A percentile compares a stretch with the other conserved stretches of the same genome.
These are phyloP conservation scores for Turdus rufiventris DNA, from an alignment of 2,113 vertebrate genomes.

Conservation along the genomic window DNA sequence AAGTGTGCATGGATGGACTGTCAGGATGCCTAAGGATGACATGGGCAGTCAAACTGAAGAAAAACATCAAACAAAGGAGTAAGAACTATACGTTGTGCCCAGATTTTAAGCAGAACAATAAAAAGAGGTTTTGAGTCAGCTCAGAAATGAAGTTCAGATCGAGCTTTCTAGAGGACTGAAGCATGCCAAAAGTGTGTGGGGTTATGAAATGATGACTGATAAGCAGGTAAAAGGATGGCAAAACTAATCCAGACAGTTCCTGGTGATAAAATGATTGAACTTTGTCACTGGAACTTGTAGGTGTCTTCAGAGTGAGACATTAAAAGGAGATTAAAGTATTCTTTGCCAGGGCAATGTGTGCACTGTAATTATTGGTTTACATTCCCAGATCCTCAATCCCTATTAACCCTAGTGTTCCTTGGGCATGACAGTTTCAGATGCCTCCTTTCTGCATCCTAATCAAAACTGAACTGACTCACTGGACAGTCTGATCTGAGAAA, in stretches of 20 bases:
- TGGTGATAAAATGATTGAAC: background rate
- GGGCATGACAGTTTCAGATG: background rate
- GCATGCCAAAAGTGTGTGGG: fast-evolving
- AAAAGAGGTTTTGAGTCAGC: background rate
- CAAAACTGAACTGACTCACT: background rate
- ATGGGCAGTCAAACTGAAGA: background rate
- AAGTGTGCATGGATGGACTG: background rate
- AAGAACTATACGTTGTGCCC: background rate
- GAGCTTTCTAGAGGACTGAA: background rate
- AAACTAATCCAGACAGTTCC: background rate
- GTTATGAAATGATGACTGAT: background rate
- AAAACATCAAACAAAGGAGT: background rate
- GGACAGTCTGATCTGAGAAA: background rate
- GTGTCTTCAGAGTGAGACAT: background rate
- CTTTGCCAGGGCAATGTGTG: background rate
- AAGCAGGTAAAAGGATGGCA: background rate
- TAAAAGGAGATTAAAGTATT: background rate
- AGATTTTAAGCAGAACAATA: background rate
- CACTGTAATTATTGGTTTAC: background rate
- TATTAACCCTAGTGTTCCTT: background rate
- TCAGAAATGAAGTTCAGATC: background rate
- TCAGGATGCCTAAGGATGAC: background rate
- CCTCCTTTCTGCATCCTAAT: background rate
- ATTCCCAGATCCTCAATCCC: background rate
- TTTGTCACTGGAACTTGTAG: background rate